Base-by-base conservation (phyloP, 92 coral and sea anemone genomes). In the Metridium senile region DNA sequence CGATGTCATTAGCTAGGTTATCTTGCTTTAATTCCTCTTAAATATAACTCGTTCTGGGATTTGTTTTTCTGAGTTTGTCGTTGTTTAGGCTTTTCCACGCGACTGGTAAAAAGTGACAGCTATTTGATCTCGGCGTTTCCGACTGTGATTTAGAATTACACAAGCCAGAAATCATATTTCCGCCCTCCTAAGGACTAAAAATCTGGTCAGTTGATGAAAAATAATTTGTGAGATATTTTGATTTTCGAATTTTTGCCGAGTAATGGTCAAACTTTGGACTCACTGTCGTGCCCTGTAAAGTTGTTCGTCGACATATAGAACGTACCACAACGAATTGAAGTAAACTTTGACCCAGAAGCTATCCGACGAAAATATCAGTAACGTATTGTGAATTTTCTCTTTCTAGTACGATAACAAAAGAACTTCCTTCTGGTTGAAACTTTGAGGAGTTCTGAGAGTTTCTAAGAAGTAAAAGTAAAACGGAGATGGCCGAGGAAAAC, bases 301-400 rank as follows among this genome's bases (percentile, higher is more conserved):
- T n/a, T n/a, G n/a, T n/a, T n/a, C n/a, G n/a, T n/a, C n/a, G n/a
- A n/a, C n/a, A n/a, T n/a, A n/a, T n/a, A n/a, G n/a, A n/a, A n/a
- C n/a, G n/a, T n/a, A n/a, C n/a, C n/a, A n/a, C n/a, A n/a, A n/a
- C n/a, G n/a, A n/a, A n/a, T n/a, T n/a, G n/a, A 58, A 73, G 16
- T 62, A 73, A 73, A 33, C 78, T 73, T 73, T 73, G 78, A 73
- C 64, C 78, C 78, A 13, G n/a, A 32, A 57, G 2, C n/a, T 57
- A 29, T 57, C 29, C 33, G 6, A 10, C 21, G 43, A 27, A 1
- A n/a, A 33, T 33, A 1, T 73, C 49, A 23, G 33, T 58, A 33
- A 31, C 32, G 20, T 33, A 73, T 29, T 68, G 25, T 39, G 49
- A 39, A 39, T 39, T 4, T 39, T 39, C 13, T 39, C 6, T 39